Evolutionary conservation across 2,888 invertebrate genomes (phyloP).

Genomic region (Diarsia rubi): DNA sequence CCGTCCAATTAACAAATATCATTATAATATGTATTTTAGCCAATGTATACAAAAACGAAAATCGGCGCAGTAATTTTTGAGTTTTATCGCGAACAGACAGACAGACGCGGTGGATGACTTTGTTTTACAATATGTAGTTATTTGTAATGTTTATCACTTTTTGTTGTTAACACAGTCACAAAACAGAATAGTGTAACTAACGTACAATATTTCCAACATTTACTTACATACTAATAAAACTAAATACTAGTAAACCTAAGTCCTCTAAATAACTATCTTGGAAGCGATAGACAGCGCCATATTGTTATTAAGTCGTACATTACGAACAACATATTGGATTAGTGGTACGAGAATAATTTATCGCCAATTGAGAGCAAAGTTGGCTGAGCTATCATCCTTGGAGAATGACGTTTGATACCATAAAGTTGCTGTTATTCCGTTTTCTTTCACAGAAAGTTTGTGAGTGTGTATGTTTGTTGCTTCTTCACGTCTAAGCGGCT

Average conservation of each 20-base stretch:
- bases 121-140: no score
- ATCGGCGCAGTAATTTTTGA: no score
- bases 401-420: slow-evolving; percentile 8
- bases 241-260: slow-evolving; percentile 29
- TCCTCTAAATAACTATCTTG: slow-evolving; percentile 42
- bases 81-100: no score
- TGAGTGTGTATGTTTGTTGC: no score
- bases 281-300: slow-evolving; percentile 31
- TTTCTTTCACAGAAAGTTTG: neutral
- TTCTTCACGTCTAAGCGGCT: no score
- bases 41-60: no score
- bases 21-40: no score
- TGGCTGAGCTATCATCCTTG: slow-evolving; percentile 11
- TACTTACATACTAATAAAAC: slow-evolving; percentile 2
- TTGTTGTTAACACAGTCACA: neutral
- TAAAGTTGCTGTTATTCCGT: neutral
- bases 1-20: no score
- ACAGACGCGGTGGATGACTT: no score
- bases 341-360: slow-evolving; percentile 46
- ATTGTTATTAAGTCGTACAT: slow-evolving; percentile 43
- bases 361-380: slow-evolving; percentile 25
- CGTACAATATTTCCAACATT: neutral
- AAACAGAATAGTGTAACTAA: neutral
- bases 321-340: slow-evolving; percentile 46
- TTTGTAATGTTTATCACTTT: no score